phyloP scores from a whole-genome alignment of 2,888 invertebrate genomes.

The Epistrophe eligans region DNA sequence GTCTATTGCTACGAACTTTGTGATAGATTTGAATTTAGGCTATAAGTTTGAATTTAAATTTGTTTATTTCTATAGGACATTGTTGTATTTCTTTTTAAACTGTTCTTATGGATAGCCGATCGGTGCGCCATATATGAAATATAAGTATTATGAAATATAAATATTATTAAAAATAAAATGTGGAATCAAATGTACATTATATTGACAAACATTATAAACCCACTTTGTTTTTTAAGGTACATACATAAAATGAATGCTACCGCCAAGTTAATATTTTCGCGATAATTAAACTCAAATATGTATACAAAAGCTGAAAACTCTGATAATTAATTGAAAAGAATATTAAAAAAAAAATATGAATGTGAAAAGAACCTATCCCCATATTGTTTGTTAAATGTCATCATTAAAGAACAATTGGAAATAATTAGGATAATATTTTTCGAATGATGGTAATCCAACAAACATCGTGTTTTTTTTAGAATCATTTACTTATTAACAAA shows the following conservation, averaged over 20 bases:
- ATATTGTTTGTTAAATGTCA: conserved; percentile 39
- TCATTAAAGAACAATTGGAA: conserved; percentile 45
- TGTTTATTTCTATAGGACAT: too few relatives aligned
- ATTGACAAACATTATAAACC: conserved; percentile 11
- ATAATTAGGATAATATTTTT: conserved; percentile 45
- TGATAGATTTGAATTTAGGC: too few relatives aligned
- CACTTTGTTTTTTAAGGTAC: conserved; percentile 5
- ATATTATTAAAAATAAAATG: too few relatives aligned
- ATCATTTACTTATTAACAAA: conserved; percentile 39
- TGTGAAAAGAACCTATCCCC: conserved; percentile 16
- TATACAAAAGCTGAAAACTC: neutral
- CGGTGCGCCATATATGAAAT: too few relatives aligned
- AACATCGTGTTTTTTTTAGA: conserved; percentile 15
- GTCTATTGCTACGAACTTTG: too few relatives aligned
- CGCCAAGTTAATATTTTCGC: conserved; percentile 30
- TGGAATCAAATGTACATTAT: neutral
- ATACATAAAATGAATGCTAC: conserved; percentile 46
- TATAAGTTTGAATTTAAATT: too few relatives aligned
- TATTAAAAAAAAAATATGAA: conserved; percentile 8
- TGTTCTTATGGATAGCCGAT: too few relatives aligned
- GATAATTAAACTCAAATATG: conserved; percentile 29
- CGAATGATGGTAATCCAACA: conserved; percentile 42
- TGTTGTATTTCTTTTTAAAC: too few relatives aligned
- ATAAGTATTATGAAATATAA: too few relatives aligned
- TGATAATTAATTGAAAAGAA: conserved; percentile 18